Evolutionary conservation across 2,888 invertebrate genomes (phyloP).

Genomic region (Osmoderma eremita): DNA sequence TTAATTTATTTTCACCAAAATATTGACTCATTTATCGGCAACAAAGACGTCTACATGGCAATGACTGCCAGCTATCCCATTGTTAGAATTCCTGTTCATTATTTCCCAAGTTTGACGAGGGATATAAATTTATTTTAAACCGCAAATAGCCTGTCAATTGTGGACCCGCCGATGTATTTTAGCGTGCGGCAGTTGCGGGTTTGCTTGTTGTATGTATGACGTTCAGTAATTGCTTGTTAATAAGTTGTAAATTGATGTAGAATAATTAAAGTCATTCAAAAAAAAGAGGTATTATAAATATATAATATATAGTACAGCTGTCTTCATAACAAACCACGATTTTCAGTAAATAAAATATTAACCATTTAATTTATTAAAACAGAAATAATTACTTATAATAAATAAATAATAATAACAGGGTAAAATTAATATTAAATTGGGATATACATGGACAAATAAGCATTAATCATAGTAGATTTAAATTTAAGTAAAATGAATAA

Average conservation of each 20-base stretch:
- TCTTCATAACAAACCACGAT: no score
- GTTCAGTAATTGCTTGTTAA: slow-evolving; percentile 18
- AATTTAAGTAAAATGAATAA: no score
- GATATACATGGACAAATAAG: no score
- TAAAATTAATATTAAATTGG: no score
- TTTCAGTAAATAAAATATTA: no score
- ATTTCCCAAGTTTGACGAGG: slow-evolving; percentile 35
- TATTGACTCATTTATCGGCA: slow-evolving; percentile 34
- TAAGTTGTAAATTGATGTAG: slow-evolving; percentile 27
- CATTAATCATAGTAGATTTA: no score
- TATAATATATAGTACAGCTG: no score
- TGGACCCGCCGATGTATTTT: slow-evolving; percentile 16
- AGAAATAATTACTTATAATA: no score
- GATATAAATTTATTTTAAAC: slow-evolving; percentile 37
- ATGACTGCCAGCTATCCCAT: slow-evolving; percentile 37
- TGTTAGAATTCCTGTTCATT: slow-evolving; percentile 39
- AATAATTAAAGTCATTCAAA: slow-evolving; percentile 13
- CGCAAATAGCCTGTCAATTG: slow-evolving; percentile 38
- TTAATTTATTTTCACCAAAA: slow-evolving; percentile 33
- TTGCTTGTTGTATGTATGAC: slow-evolving; percentile 21
- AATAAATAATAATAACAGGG: no score
- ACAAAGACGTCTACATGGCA: slow-evolving; percentile 37
- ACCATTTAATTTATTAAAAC: no score
- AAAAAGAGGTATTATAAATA: no score
- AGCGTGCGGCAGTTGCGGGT: slow-evolving; percentile 6